Base-by-base conservation (phyloP, 2,888 invertebrate genomes). In the Aleiodes leptofemur region DNA sequence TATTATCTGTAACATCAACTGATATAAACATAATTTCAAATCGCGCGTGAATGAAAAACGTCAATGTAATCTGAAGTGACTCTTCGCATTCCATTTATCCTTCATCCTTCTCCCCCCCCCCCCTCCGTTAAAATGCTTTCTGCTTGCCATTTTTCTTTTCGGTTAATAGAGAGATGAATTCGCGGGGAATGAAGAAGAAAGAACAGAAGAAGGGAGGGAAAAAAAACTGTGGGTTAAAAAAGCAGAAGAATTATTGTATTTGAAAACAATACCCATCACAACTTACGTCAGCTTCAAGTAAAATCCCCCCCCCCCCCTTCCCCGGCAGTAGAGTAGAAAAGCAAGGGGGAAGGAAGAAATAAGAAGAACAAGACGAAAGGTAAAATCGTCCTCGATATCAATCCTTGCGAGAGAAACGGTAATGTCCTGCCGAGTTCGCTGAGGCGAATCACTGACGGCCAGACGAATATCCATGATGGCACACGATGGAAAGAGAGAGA, bases 321-420 rank as follows among this genome's bases (percentile, higher is more conserved):
- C 1, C 23, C 23, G 23, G 23, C 23, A 23, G 11, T 7, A 34
- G 72, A 31, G 66, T 64, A 72, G 66, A 7, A n/a, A 51, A 9
- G 70, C n/a, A n/a, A 34, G 34, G 11, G n/a, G n/a, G n/a, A n/a
- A n/a, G n/a, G 69, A 4, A 53, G 69, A 43, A 43, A 43, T 38
- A 16, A 4, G 7, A 31, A n/a, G 14, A 48, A 64, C 16, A 64
- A 23, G 23, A 23, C 23, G 23, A 23, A 64, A 43, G 9, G 77
- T 80, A 83, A 82, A 83, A 83, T 79, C 80, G 78, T 80, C 76
- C 79, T 76, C 78, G 81, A 81, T 82, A 83, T 84, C 82, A 82
- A 83, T 83, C 81, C 81, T 72, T 76, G 55, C n/a, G 50, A 51
- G 23, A 29, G 66, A 64, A 78, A 76, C 77, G 72, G 73, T 73